phyloP scores from a whole-genome alignment of 2,113 vertebrate species.

The Leucopternis melanops region DNA sequence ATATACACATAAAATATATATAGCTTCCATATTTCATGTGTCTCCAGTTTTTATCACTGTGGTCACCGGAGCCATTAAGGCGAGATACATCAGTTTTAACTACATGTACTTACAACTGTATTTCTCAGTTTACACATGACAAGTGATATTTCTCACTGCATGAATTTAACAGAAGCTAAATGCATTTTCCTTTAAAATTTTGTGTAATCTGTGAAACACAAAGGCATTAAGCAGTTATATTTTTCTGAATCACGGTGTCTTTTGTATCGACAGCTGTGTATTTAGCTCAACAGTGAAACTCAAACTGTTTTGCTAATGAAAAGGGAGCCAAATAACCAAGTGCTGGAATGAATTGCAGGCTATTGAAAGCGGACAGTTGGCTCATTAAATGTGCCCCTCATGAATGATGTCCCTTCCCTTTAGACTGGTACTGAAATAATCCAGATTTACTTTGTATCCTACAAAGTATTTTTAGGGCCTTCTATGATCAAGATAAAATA shows the following conservation, averaged over 20 bases:
- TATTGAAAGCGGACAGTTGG: not conserved
- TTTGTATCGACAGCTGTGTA: conserved; percentile 17
- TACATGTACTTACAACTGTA: not conserved
- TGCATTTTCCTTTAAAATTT: conserved; percentile 9
- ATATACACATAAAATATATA: not conserved
- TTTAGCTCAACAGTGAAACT: conserved; percentile 40
- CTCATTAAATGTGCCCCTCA: not conserved
- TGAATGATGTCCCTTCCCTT: not conserved
- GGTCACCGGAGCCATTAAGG: not conserved
- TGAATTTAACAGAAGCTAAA: not conserved
- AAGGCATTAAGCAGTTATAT: not conserved
- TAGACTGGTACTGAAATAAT: conserved; percentile 16
- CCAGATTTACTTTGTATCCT: not conserved
- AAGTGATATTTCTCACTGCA: not conserved
- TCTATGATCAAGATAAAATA: not conserved
- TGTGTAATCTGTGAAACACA: not conserved
- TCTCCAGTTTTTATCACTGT: conserved; percentile 2
- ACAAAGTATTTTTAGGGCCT: not conserved
- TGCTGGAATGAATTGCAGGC: conserved; percentile 6
- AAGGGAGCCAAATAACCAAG: conserved; percentile 21
- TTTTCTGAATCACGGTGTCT: not conserved
- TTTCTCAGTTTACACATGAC: not conserved
- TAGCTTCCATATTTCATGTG: not conserved
- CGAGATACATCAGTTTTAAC: not conserved
- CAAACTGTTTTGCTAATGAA: conserved; percentile 18